Base-by-base conservation (phyloP, 1,140 invertebrate genomes). In the Palaemon carinicauda region DNA sequence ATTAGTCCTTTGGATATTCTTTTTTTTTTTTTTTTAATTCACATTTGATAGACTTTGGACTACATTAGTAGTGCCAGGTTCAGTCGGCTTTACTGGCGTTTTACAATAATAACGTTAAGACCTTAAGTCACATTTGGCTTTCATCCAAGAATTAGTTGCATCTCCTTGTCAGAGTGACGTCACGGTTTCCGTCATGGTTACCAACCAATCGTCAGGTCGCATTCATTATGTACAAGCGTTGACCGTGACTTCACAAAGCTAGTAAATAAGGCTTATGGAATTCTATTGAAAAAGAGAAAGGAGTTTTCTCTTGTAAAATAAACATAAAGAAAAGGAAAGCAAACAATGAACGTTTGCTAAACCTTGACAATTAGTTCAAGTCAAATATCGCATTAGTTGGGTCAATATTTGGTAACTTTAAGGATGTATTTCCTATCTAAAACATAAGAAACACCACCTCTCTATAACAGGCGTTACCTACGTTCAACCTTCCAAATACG, bases 171-270 rank as follows among this genome's bases (percentile, higher is more conserved):
- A 69, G 73, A 27, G 65, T 80, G 75, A 80, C 75, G 77, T 85
- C 82, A 85, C 82, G 33, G 71, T 56, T 79, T 74, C 56, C 50
- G 24, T 85, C 82, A 85, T 85, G 82, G 82, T 56, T 56, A 21
- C 31, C 53, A 53, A 74, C 71, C 84, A 86, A 86, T 86, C 84
- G 84, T 86, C 84, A 54, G 69, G 75, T 56, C 50, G 80, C 78
- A 74, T 82, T 82, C 80, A 73, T n/a, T 82, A 82, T 82, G 19
- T 82, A 82, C 80, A 82, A 82, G 80, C 80, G 69, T 74, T 31
- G 24, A 69, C 56, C 80, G 69, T 82, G 69, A 82, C 69, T 33
- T 73, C 80, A 74, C 31, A 33, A 53, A 31, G 71, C 24, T 15
- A 52, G 14, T 53, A 74, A 82, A 81, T 51, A 54, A 74, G 60